Evolutionary conservation across 2,797 vertebrate species (phyloP), one percentile per base, ranked within the genome.

Genomic region (Poeciliopsis paucimaculata): DNA sequence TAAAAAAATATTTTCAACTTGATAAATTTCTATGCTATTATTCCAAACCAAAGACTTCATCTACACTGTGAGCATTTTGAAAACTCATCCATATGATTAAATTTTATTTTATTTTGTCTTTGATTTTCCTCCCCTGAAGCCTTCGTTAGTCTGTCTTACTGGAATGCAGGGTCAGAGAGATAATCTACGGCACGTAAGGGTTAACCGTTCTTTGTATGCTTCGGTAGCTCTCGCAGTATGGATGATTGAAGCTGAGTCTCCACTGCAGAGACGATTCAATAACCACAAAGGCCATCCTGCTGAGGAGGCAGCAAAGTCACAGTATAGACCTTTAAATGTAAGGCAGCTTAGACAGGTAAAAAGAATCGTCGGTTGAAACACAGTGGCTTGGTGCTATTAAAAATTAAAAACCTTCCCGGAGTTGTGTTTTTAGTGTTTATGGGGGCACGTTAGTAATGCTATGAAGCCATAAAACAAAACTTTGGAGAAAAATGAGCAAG

Each of bases 151-250:
- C 75, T 73, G 57, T 72, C 31, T 76, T 51, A 46, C 41, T 46
- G 36, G 49, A 57, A 43, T 57, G 57, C 53, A 82, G 76, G 85
- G 78, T 76, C 81, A 87, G 74, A 26, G 39, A 66, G 78, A 86
- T 84, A 72, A 81, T 87, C 74, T 86, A 66, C 20, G 78, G 62
- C 55, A 72, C 46, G 73, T 75, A 84, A 78, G 82, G 87, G 86
- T 89, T 90, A 92, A 87, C 80, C 77, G 76, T 86, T 88, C 86
- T 85, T 84, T 80, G 80, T 84, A 82, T 92, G 88, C 91, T 81
- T 82, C 87, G 73, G 79, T 77, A 75, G 79, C 31, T 87, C 78
- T 74, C 53, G 68, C 82, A 75, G 72, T 77, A 80, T 87, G 91
- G 83, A 77, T 87, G 89, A 90, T 81, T 92, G 87, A 88, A 87